Evolutionary conservation across 2,797 vertebrate species (phyloP).

Genomic region (Silurus aristotelis): DNA sequence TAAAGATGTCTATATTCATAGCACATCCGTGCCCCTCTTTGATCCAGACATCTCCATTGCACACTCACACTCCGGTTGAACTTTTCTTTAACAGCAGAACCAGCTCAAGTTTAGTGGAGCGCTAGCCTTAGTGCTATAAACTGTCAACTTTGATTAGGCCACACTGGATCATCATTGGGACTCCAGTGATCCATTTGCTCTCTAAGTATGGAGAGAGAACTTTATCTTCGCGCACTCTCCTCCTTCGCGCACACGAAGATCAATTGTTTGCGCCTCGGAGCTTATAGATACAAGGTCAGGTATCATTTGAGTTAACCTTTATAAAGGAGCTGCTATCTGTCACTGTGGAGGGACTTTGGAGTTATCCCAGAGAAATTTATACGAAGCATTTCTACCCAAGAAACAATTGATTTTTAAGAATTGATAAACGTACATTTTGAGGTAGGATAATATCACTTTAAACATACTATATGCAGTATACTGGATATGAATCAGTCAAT

Average conservation of each 20-base stretch:
- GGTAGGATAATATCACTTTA: not conserved
- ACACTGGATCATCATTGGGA: slow-evolving; percentile 39
- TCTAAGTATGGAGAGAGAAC: slow-evolving; percentile 39
- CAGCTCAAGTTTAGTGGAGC: slow-evolving; percentile 11
- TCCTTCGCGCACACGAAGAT: slow-evolving; percentile 45
- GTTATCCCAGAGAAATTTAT: not conserved
- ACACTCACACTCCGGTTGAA: slow-evolving; percentile 39
- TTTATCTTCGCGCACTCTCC: slow-evolving; percentile 39
- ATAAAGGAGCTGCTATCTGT: slow-evolving; percentile 35
- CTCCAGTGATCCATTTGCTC: slow-evolving; percentile 43
- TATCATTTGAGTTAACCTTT: slow-evolving; percentile 54
- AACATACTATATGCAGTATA: not conserved
- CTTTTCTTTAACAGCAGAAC: slow-evolving; percentile 1
- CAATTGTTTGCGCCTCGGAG: slow-evolving; percentile 41
- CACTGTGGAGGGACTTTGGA: slow-evolving; percentile 6
- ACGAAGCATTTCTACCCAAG: not conserved
- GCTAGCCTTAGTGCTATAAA: slow-evolving; percentile 1
- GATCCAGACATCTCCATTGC: slow-evolving; percentile 49
- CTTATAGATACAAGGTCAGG: slow-evolving; percentile 52
- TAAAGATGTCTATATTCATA: not conserved
- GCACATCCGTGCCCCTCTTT: slow-evolving; percentile 21
- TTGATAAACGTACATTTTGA: too few relatives aligned
- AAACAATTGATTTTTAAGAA: not conserved
- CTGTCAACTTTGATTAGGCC: slow-evolving; percentile 43
- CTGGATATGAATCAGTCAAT: not conserved